phyloP scores from a whole-genome alignment of 2,113 vertebrate species.

The Synchiropus splendidus region DNA sequence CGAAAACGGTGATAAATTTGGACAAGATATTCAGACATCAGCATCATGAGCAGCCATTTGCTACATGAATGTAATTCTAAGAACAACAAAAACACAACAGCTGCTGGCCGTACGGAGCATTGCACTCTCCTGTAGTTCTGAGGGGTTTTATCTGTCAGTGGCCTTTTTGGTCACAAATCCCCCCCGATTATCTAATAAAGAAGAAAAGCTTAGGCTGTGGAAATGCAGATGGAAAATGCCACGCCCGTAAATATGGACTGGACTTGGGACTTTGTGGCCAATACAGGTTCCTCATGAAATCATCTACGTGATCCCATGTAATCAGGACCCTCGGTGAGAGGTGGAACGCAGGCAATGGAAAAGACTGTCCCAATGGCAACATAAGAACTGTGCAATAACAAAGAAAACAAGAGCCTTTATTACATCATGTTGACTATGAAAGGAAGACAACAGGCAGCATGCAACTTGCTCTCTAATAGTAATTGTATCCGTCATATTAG shows the following conservation, averaged over 20 bases:
- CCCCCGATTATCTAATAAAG: constrained; percentile 46
- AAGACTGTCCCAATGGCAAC: constrained; percentile 58
- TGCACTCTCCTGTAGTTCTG: constrained; percentile 34
- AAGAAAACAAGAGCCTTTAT: too few species aligned
- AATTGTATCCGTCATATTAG: too few species aligned
- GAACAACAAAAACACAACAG: constrained; percentile 35
- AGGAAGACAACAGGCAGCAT: too few species aligned
- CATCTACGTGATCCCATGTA: constrained; percentile 42
- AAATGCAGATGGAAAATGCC: constrained; percentile 45
- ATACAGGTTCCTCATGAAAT: constrained; percentile 53
- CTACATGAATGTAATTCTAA: constrained; percentile 19
- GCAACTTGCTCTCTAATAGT: too few species aligned
- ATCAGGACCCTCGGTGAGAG: constrained; percentile 42
- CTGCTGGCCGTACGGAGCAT: too few species aligned
- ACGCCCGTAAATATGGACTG: constrained; percentile 39
- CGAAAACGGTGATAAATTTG: too few species aligned
- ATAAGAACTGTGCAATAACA: constrained; percentile 39
- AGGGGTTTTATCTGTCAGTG: constrained; percentile 23
- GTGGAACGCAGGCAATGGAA: constrained; percentile 48
- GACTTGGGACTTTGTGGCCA: constrained; percentile 40
- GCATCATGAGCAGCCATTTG: too few species aligned
- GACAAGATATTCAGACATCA: too few species aligned
- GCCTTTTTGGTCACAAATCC: constrained; percentile 52
- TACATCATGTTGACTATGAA: too few species aligned
- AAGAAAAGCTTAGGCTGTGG: constrained; percentile 45